A percentile compares a stretch with the other conserved stretches of the same genome.
Conservation (phyloP, 2,888 invertebrate genomes). For the Augochlorella aurata region DNA sequence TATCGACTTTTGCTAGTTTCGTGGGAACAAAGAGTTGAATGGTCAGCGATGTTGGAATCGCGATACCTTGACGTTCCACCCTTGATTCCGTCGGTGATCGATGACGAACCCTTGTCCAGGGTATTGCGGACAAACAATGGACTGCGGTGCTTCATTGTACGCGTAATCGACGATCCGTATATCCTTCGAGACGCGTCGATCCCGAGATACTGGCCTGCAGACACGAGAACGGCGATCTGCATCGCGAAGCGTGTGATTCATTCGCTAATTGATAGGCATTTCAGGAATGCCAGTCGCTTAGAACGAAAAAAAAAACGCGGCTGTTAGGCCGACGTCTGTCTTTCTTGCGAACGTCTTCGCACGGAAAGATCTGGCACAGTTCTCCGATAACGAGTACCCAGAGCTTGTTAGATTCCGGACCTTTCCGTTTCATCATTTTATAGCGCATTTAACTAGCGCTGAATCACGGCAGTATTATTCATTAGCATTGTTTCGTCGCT, state of each 20-base stretch:
- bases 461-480: not conserved
- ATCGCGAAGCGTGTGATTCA: constrained; percentile 56
- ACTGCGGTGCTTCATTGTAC: constrained; percentile 41
- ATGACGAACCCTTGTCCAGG: constrained; percentile 25
- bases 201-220: constrained; percentile 33
- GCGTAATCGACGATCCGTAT: constrained; percentile 46
- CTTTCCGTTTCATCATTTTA: constrained; percentile 2
- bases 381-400: not conserved
- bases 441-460: not conserved
- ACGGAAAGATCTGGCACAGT: not conserved
- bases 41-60: not conserved
- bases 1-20: not conserved
- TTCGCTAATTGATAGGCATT: constrained; percentile 43
- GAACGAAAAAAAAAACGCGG: constrained; percentile 15
- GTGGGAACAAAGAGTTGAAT: not conserved
- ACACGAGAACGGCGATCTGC: constrained; percentile 42
- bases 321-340: not conserved
- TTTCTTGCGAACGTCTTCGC: not conserved
- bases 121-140: constrained; percentile 37
- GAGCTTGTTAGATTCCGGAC: not conserved
- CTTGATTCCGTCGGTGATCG: constrained; percentile 40
- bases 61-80: not conserved
- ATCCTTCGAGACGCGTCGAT: constrained; percentile 50
- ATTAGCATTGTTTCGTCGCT: not conserved
- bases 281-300: constrained; percentile 33